phyloP scores from a whole-genome alignment of 2,797 vertebrate genomes.

The Acipenser transmontanus region DNA sequence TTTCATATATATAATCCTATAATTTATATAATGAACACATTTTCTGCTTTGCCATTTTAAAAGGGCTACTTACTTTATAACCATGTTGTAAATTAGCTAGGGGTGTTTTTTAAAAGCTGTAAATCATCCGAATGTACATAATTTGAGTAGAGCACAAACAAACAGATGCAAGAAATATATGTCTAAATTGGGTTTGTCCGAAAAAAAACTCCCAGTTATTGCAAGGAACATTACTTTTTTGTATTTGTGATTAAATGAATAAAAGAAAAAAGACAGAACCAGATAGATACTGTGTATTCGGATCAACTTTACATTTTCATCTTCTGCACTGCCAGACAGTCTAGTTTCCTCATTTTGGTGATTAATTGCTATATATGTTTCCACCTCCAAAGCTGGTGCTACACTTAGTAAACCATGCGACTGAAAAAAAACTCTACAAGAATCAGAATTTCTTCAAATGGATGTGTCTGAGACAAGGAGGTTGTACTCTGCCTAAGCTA shows the following conservation, averaged over 20 bases:
- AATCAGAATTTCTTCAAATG: neutral
- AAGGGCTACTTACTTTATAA: too few relatives aligned
- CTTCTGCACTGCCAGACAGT: constrained; percentile 41
- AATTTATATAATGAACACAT: too few relatives aligned
- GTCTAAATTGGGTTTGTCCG: neutral
- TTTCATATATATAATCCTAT: too few relatives aligned
- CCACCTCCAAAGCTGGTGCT: constrained; percentile 29
- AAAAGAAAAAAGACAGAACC: neutral
- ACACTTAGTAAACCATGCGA: constrained; percentile 31
- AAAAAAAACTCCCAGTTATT: constrained; percentile 17
- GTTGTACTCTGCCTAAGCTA: too few relatives aligned
- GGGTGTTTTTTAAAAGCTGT: too few relatives aligned
- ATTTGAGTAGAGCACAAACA: too few relatives aligned
- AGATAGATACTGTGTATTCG: constrained; percentile 38
- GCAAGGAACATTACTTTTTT: constrained; percentile 16
- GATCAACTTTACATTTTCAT: constrained; percentile 43
- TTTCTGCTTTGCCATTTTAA: too few relatives aligned
- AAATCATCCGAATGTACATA: too few relatives aligned
- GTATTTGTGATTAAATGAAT: constrained; percentile 14
- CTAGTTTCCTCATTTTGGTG: constrained; percentile 52
- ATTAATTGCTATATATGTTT: constrained; percentile 62
- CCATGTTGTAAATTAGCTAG: too few relatives aligned
- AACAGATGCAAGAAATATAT: neutral
- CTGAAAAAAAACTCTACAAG: neutral
- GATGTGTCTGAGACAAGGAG: neutral